These are phyloP conservation scores for Pithecia hirsuta DNA, from an alignment of 2,797 vertebrate genomes.

Conservation along the genomic window DNA sequence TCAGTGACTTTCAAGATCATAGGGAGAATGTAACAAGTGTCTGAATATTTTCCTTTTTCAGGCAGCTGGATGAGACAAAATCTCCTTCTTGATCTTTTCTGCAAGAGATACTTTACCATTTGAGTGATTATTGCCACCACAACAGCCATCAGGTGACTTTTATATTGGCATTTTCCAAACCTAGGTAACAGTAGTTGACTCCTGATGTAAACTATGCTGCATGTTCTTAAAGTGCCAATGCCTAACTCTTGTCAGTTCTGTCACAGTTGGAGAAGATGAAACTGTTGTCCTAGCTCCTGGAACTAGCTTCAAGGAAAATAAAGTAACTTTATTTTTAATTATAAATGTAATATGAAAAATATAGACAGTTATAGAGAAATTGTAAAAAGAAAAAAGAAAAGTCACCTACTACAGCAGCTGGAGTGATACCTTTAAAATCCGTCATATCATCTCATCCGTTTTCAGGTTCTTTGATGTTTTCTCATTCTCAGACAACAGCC, in stretches of 20 bases:
- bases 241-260: background rate
- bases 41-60: background rate
- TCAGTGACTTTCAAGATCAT: background rate
- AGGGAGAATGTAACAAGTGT: background rate
- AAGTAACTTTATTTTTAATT: background rate
- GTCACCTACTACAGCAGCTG: background rate
- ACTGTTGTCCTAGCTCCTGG: background rate
- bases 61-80: background rate
- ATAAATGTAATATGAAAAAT: background rate
- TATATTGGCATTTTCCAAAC: background rate
- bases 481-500: background rate
- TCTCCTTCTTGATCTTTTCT: background rate
- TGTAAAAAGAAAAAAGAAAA: background rate
- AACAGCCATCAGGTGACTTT: background rate
- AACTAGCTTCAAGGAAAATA: background rate
- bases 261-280: background rate
- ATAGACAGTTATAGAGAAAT: background rate
- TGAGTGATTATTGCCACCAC: background rate
- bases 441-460: background rate
- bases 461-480: background rate
- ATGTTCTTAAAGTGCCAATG: background rate
- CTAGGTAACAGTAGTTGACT: background rate
- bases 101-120: background rate
- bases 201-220: background rate
- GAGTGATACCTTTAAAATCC: background rate